Evolutionary conservation across 2,797 vertebrate species (phyloP).

Genomic region (Acropternis orthonyx): DNA sequence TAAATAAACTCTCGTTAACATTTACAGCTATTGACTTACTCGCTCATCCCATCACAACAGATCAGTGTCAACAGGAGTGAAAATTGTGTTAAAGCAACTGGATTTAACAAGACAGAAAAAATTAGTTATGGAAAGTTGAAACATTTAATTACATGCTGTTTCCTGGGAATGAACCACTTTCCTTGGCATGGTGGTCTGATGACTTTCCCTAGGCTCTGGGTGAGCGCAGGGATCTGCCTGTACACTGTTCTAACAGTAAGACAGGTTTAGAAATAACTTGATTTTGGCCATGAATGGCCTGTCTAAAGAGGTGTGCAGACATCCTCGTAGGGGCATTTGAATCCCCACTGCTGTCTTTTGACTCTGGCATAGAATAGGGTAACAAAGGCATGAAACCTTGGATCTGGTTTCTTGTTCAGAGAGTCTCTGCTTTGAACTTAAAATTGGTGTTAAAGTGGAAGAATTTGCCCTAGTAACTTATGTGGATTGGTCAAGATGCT

Average conservation of each 20-base stretch:
- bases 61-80: slow-evolving; percentile 61
- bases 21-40: slow-evolving; percentile 61
- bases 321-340: neutral
- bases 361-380: neutral
- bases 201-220: neutral
- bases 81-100: slow-evolving; percentile 56
- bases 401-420: neutral
- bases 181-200: accelerated
- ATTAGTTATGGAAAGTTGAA: slow-evolving; percentile 36
- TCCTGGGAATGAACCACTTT: neutral
- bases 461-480: neutral
- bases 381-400: neutral
- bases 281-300: neutral
- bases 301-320: neutral
- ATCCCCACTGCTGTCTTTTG: neutral
- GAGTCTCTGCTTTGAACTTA: neutral
- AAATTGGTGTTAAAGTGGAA: neutral
- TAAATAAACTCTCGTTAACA: slow-evolving; percentile 68
- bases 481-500: neutral
- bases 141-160: slow-evolving; percentile 17
- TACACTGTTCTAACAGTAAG: neutral
- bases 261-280: neutral
- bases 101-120: slow-evolving; percentile 65
- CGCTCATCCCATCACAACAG: slow-evolving; percentile 59
- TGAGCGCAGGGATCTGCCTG: neutral